Conservation (phyloP, 2,797 vertebrate species). For the Cyclura pinguis region DNA sequence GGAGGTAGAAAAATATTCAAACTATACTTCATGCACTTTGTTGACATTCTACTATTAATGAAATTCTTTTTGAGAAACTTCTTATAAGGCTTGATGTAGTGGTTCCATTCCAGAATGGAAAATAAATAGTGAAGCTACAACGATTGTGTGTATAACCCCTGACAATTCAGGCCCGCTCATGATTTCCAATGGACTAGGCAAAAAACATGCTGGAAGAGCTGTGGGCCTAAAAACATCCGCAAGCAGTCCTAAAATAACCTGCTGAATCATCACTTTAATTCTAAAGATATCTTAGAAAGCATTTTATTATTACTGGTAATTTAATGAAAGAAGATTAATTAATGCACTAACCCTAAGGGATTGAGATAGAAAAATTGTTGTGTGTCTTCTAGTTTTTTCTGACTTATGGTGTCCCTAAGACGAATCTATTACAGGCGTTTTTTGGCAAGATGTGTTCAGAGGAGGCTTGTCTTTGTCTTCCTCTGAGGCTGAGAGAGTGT, state of each 20-base stretch:
- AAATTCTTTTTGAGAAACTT: background rate
- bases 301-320: background rate
- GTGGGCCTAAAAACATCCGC: background rate
- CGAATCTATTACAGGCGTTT: too few species aligned
- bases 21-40: background rate
- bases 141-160: background rate
- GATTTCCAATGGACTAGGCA: background rate
- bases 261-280: constrained; percentile 12
- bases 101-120: background rate
- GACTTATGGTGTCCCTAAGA: too few species aligned
- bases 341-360: background rate
- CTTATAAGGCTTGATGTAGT: background rate
- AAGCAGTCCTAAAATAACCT: constrained; percentile 11
- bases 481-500: too few species aligned
- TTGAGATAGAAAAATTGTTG: background rate
- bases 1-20: background rate
- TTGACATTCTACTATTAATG: too few species aligned
- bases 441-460: too few species aligned
- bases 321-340: background rate
- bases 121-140: background rate
- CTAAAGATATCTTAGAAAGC: background rate
- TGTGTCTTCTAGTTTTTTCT: too few species aligned
- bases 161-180: background rate
- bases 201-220: background rate
- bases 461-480: too few species aligned